These are phyloP conservation scores for Dendronephthya gigantea DNA, from an alignment of 64 coral and sea anemone species.

Conservation along the genomic window DNA sequence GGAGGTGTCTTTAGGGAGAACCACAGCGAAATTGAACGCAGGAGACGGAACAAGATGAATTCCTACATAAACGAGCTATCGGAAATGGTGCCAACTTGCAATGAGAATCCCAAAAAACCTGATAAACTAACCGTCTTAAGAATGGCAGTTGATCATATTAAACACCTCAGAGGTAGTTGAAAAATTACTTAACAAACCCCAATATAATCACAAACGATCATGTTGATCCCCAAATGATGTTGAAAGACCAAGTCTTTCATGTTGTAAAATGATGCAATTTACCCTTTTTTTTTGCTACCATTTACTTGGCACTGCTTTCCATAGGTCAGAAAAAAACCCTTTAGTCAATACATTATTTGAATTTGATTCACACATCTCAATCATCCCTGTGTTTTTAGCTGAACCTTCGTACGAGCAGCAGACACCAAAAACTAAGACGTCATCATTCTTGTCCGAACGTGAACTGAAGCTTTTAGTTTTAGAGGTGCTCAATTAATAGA, in stretches of 20 bases:
- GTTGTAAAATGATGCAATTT: no score
- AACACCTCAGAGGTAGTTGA: not conserved
- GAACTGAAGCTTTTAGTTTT: slow-evolving; percentile 88
- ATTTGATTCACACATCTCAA: not conserved
- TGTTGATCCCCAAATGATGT: no score
- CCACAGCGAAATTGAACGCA: slow-evolving; percentile 95
- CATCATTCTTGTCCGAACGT: slow-evolving; percentile 86
- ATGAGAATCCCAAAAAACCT: not conserved
- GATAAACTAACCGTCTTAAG: not conserved
- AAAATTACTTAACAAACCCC: no score
- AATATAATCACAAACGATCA: no score
- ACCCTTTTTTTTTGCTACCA: no score
- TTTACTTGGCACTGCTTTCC: no score
- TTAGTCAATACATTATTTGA: not conserved
- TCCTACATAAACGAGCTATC: slow-evolving; percentile 51
- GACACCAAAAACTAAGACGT: slow-evolving; percentile 13
- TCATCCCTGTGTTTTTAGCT: not conserved
- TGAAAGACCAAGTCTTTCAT: no score
- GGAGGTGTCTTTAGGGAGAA: slow-evolving; percentile 42
- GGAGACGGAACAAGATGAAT: slow-evolving; percentile 97
- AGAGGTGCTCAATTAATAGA: slow-evolving; percentile 50
- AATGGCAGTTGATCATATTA: not conserved
- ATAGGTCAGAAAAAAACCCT: no score
- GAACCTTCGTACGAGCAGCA: slow-evolving; percentile 61
- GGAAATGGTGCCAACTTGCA: slow-evolving; percentile 1